Conservation (phyloP, 35 echinoderm and acorn worm species). For the Patiria miniata region DNA sequence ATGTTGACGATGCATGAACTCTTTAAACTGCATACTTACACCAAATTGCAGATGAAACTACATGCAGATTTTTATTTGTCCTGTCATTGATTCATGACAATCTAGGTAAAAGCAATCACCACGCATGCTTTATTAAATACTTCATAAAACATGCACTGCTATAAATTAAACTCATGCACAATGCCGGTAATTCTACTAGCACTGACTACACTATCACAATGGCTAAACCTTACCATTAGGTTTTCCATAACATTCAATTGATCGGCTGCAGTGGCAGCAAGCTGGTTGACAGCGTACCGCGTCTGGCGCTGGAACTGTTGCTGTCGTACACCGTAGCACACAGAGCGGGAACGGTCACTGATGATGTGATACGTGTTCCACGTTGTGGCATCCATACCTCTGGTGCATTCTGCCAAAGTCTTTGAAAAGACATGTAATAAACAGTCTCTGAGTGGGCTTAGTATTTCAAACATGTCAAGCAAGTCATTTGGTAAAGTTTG, state of each 20-base stretch:
- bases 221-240: constrained; percentile 60
- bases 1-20: too few species aligned
- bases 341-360: constrained; percentile 85
- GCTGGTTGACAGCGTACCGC: constrained; percentile 82
- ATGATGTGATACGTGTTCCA: constrained; percentile 99
- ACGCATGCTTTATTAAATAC: too few species aligned
- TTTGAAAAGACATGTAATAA: constrained; percentile 44
- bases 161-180: too few species aligned
- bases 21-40: too few species aligned
- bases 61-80: too few species aligned
- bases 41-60: too few species aligned
- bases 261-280: constrained; percentile 75
- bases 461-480: not conserved
- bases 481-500: not conserved
- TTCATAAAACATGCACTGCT: too few species aligned
- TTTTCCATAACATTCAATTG: constrained; percentile 91
- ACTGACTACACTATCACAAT: too few species aligned
- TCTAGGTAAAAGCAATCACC: too few species aligned
- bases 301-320: constrained; percentile 97
- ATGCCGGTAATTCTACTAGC: too few species aligned
- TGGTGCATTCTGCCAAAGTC: constrained; percentile 90
- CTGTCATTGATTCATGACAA: too few species aligned
- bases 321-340: constrained; percentile 92
- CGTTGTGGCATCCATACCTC: constrained; percentile 86
- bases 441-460: not conserved